Percentiles rank a stretch among this genome's conserved stretches.
These are phyloP conservation scores for Drosophila dunni DNA, from an alignment of 1,140 invertebrate species.

Conservation along the genomic window DNA sequence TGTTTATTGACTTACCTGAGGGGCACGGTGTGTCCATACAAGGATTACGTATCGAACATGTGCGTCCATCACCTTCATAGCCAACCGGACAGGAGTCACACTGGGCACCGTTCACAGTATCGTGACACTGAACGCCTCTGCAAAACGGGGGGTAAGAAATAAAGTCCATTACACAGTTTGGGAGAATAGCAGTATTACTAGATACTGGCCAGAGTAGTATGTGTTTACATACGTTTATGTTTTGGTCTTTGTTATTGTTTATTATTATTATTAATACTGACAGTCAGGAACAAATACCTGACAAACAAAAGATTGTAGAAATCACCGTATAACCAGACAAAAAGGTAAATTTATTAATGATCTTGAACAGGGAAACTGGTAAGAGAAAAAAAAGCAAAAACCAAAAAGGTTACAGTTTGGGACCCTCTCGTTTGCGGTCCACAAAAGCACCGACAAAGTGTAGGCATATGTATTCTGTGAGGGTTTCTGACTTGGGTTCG, in stretches of 20 bases:
- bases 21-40: constrained; percentile 92
- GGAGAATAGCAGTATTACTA: constrained; percentile 25
- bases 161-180: constrained; percentile 10
- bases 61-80: constrained; percentile 92
- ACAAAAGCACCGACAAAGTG: constrained; percentile 75
- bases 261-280: constrained; percentile 83
- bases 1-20: constrained; percentile 85
- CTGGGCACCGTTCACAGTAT: constrained; percentile 89
- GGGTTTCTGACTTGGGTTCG: neutral
- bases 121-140: constrained; percentile 91
- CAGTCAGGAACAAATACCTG: constrained; percentile 72
- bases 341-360: constrained; percentile 79
- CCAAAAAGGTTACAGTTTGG: constrained; percentile 64
- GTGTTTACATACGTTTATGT: constrained; percentile 14
- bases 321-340: constrained; percentile 59
- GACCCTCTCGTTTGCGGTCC: constrained; percentile 25
- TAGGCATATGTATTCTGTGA: constrained; percentile 21
- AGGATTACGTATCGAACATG: constrained; percentile 88
- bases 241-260: constrained; percentile 73
- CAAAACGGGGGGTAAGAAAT: constrained; percentile 42
- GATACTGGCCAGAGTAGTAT: constrained; percentile 12
- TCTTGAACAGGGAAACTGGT: constrained; percentile 51
- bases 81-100: constrained; percentile 94
- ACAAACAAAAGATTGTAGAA: constrained; percentile 73
- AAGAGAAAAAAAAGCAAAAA: neutral